Percentiles rank a stretch among this genome's conserved stretches.
Evolutionary conservation across 2,797 vertebrate genomes (phyloP).

Genomic region (Pseudochirops corinnae): DNA sequence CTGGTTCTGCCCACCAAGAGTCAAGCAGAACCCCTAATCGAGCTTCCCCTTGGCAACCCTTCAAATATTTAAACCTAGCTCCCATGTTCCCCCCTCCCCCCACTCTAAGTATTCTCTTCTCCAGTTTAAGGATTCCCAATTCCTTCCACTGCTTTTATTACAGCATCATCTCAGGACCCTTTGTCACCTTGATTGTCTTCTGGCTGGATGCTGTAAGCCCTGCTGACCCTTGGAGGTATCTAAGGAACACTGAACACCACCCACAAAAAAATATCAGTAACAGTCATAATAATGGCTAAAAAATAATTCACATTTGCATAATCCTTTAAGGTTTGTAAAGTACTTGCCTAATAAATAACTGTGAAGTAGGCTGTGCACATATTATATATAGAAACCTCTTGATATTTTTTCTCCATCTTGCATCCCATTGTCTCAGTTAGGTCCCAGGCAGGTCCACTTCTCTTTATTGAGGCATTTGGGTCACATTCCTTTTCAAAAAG

Average conservation of each 20-base stretch:
- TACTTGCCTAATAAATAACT: background rate
- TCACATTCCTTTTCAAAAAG: background rate
- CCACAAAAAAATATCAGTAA: background rate
- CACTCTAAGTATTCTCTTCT: background rate
- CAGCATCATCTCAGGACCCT: background rate
- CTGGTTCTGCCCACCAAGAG: background rate
- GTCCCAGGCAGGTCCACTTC: background rate
- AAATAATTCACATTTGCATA: background rate
- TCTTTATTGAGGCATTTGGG: background rate
- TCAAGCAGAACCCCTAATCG: background rate
- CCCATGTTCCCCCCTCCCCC: background rate
- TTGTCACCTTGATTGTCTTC: background rate
- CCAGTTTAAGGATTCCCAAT: background rate
- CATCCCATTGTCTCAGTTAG: background rate
- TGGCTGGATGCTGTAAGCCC: background rate
- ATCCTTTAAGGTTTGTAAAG: background rate
- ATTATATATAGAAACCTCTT: too few relatives aligned
- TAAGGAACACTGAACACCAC: background rate
- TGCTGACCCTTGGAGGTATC: background rate
- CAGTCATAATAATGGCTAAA: background rate
- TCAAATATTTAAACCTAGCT: background rate
- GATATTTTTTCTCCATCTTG: background rate
- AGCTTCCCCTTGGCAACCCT: background rate
- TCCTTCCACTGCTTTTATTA: background rate
- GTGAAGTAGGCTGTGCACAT: background rate